Percentiles rank a stretch among this genome's conserved stretches.
phyloP scores from a whole-genome alignment of 92 coral and sea anemone species.

The Blastomussa wellsi region DNA sequence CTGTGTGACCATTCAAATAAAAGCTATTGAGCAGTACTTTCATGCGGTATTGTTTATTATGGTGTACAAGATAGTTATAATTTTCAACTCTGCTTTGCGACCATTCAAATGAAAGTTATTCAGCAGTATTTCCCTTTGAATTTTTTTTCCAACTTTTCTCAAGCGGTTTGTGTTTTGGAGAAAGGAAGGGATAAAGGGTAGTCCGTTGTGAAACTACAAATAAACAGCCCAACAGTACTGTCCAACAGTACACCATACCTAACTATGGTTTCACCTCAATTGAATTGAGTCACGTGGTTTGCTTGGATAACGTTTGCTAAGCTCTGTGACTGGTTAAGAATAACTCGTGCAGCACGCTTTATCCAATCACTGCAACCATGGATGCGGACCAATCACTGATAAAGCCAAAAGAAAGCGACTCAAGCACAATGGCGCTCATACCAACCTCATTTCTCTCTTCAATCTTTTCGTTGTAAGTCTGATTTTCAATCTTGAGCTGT shows the following conservation, averaged over 20 bases:
- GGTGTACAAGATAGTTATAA: too few species aligned
- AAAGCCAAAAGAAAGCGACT: background rate
- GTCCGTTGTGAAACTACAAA: background rate
- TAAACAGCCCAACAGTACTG: background rate
- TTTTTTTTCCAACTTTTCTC: background rate
- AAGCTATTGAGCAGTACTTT: background rate
- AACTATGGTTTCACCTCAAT: background rate
- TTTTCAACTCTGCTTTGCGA: background rate
- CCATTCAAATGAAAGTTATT: background rate
- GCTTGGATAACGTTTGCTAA: background rate
- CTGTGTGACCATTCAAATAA: background rate
- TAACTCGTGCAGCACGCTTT: too few species aligned
- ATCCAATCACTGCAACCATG: background rate
- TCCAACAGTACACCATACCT: too few species aligned
- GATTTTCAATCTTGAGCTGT: conserved; percentile 97
- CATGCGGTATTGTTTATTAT: background rate
- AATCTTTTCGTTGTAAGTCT: conserved; percentile 96
- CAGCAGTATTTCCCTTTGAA: background rate
- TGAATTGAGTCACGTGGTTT: background rate
- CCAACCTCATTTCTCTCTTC: conserved; percentile 98
- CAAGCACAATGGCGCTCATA: background rate
- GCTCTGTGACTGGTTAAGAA: background rate
- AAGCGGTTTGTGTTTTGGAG: background rate
- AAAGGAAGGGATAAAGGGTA: background rate
- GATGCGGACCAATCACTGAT: background rate